A percentile compares a stretch with the other conserved stretches of the same genome.
Evolutionary conservation across 2,888 invertebrate genomes (phyloP).

Genomic region (Phyto melanocephala): DNA sequence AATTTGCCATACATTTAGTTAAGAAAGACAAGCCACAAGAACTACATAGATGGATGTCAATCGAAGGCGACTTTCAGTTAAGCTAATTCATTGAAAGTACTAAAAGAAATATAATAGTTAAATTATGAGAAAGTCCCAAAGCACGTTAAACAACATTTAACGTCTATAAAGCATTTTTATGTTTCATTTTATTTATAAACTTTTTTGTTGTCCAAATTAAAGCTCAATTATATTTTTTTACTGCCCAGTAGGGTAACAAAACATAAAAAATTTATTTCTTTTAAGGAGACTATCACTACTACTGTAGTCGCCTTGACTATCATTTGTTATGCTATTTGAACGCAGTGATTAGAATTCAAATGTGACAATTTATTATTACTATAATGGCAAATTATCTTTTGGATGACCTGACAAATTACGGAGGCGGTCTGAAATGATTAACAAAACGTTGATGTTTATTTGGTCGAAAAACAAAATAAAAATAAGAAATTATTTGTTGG

Average conservation of each 20-base stretch:
- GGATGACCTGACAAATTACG: constrained; percentile 44
- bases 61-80: neutral
- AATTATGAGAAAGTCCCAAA: neutral
- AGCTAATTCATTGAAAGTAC: no score
- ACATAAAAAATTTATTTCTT: no score
- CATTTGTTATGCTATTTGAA: constrained; percentile 28
- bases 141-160: no score
- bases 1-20: neutral
- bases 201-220: neutral
- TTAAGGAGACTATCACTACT: no score
- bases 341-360: constrained; percentile 50
- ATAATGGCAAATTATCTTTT: constrained; percentile 46
- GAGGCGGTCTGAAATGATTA: constrained; percentile 42
- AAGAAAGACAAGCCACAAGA: neutral
- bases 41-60: neutral
- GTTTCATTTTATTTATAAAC: no score
- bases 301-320: neutral
- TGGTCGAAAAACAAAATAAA: neutral
- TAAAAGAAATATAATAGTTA: no score
- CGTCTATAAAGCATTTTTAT: no score
- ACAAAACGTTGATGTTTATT: constrained; percentile 38
- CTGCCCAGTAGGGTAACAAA: neutral
- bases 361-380: constrained; percentile 48
- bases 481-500: neutral
- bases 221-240: neutral